Evolutionary conservation across 2,888 invertebrate genomes (phyloP).

Genomic region (Acronicta psi): DNA sequence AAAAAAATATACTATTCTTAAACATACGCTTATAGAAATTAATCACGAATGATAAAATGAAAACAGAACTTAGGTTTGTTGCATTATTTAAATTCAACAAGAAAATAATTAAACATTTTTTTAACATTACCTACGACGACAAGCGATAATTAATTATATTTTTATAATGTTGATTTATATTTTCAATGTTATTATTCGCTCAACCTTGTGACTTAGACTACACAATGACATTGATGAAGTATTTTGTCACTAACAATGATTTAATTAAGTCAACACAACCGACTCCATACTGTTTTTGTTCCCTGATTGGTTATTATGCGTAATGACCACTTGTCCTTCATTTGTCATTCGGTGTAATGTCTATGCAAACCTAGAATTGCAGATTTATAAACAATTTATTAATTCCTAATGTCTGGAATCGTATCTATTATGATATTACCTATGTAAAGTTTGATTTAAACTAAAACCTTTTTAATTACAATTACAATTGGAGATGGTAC

Average conservation of each 20-base stretch:
- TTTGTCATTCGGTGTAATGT: conserved; percentile 23
- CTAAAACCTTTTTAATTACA: background rate
- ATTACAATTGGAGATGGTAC: no score
- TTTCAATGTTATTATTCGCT: conserved; percentile 1
- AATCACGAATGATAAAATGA: no score
- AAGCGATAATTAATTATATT: no score
- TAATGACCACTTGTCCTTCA: conserved; percentile 41
- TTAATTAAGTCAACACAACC: conserved; percentile 63
- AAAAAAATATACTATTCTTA: no score
- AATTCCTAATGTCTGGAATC: background rate
- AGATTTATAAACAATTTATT: conserved; percentile 9
- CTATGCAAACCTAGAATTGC: conserved; percentile 11
- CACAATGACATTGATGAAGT: conserved; percentile 52
- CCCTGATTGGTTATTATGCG: conserved; percentile 51
- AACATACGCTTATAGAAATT: no score
- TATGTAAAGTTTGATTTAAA: background rate
- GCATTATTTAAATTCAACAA: background rate
- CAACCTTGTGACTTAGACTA: conserved; percentile 36
- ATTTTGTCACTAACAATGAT: conserved; percentile 64
- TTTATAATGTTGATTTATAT: conserved; percentile 5
- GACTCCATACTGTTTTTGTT: conserved; percentile 47
- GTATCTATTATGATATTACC: background rate
- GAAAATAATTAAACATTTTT: background rate
- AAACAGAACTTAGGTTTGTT: no score
- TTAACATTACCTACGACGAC: no score